Evolutionary conservation across 2,797 vertebrate genomes (phyloP).

Genomic region (Coccyzus lansbergi): DNA sequence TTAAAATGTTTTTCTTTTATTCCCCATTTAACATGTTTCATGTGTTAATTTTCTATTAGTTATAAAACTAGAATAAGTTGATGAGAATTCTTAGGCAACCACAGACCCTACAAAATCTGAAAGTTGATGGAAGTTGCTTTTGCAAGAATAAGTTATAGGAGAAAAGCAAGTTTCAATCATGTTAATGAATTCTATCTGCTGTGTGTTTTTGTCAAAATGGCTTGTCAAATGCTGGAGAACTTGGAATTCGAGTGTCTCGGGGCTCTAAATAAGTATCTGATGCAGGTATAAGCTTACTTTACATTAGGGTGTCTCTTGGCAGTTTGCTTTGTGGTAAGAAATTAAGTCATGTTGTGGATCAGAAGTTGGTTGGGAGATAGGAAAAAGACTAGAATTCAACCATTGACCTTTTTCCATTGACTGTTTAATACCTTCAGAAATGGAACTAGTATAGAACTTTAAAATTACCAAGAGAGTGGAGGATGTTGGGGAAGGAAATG

Average conservation of each 20-base stretch:
- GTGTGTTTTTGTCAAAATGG: not conserved
- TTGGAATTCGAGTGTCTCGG: not conserved
- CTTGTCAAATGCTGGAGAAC: not conserved
- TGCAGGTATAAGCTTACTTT: not conserved
- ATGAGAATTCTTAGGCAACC: not conserved
- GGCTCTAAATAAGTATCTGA: not conserved
- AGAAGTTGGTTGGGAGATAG: not conserved
- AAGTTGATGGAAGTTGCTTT: slow-evolving; percentile 1
- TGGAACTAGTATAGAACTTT: not conserved
- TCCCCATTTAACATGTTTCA: not conserved
- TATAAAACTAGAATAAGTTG: not conserved
- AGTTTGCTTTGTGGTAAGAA: not conserved
- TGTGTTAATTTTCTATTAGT: not conserved
- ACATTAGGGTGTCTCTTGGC: not conserved
- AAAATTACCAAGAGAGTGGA: not conserved
- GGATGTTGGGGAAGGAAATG: not conserved
- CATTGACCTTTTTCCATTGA: not conserved
- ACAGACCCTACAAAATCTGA: not conserved
- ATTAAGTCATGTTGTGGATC: not conserved
- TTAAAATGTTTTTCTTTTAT: not conserved
- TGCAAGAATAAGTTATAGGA: slow-evolving; percentile 1
- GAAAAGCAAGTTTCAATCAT: not conserved
- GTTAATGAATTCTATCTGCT: not conserved
- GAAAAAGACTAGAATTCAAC: not conserved
- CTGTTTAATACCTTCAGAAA: not conserved